Base-by-base conservation (phyloP, 2,888 invertebrate genomes). In the Gastracanthus pulcherrimus region DNA sequence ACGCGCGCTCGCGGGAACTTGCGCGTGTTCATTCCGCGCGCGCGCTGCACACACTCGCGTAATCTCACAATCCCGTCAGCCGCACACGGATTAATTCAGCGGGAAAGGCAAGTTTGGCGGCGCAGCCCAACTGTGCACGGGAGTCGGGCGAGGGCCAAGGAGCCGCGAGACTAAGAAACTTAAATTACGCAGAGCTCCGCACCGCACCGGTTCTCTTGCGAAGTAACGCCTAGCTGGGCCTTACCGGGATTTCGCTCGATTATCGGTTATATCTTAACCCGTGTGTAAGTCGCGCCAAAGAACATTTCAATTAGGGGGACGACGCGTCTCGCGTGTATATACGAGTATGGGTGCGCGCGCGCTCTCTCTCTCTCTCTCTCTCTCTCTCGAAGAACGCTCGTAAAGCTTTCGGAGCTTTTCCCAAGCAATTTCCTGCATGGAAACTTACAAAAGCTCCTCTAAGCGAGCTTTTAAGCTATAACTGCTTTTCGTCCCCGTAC, bases 171-270 rank as follows among this genome's bases (percentile, higher is more conserved):
- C n/a, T n/a, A 82, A 82, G 86, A 83, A 88, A 87, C 87, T 86
- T 87, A 86, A 88, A 88, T 88, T 89, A 87, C 86, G 85, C 83
- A 84, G 6, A 55, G 55, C 55, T n/a, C n/a, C n/a, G n/a, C n/a
- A n/a, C n/a, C n/a, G n/a, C n/a, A n/a, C 9, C 45, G 31, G 48
- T 29, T n/a, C 38, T 34, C 31, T 41, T 23, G 62, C 23, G 38
- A 66, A 58, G 67, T 23, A 41, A 34, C 55, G 55, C 60, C 67
- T 19, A 0, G 58, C 38, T 3, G 41, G 29, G 16, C 11, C 16
- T 69, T 34, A 66, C 82, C 83, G 82, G 74, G 83, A 81, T 83
- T 84, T 75, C 75, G 78, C 80, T 83, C 84, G 84, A 86, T 84
- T 83, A 82, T 82, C 81, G 87, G 86, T 86, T 86, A 85, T 83